Base-by-base conservation (phyloP, 35 echinoderm and acorn worm genomes). In the Antedon bifida region DNA sequence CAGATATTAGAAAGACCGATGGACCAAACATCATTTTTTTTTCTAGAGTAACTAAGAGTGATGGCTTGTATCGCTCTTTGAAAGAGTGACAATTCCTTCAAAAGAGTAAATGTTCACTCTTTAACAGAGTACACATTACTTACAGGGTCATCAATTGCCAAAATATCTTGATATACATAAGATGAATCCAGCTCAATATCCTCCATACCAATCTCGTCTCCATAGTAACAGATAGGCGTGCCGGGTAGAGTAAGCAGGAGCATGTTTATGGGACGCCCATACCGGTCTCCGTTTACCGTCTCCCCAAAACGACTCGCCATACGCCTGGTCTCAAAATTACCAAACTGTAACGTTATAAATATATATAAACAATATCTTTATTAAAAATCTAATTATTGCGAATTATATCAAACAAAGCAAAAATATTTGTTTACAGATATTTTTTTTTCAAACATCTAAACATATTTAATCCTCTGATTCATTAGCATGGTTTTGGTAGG, bases 161-260 rank as follows among this genome's bases (percentile, higher is more conserved):
- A 3, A 26, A 87, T 83, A 76, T 97, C 94, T 74, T 79, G 78
- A 2, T 86, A 74, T 31, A 83, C 55, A 34, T 84, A 82, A 35
- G 39, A 82, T 5, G 81, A 55, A 10, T 82, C 79, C 29, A 92
- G 79, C 0, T 0, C 3, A 0, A 89, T 84, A 75, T 97, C 90
- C 76, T 84, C 36, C 94, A 97, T 97, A 1, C 94, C 94, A 74
- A 97, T 76, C 39, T 97, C 94, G 35, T 97, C 94, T 64, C 94
- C 94, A 88, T 97, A 92, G 90, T 97, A 97, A 88, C 87, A 89
- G 46, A 92, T 92, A 29, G 94, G 94, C 35, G 90, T 97, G 14
- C 94, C 94, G 0, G 94, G 94, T 23, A 97, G 56, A 23, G 90
- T 97, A 36, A 92, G 81, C 26, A 80, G 28, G 17, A 64, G 13